phyloP scores from a whole-genome alignment of 1,140 invertebrate genomes.

The Lasaia peninsularis region DNA sequence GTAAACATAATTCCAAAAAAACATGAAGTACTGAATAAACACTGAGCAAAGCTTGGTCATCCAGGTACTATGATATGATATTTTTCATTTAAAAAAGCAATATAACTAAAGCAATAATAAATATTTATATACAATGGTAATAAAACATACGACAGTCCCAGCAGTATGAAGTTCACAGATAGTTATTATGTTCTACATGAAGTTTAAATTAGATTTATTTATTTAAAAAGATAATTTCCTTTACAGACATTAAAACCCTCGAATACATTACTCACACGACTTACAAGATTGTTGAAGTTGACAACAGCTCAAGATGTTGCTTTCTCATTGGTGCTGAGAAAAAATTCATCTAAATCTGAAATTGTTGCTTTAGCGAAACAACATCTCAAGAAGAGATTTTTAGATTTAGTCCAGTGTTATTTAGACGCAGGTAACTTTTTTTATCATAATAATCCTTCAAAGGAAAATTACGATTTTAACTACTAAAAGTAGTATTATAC shows the following conservation, averaged over 20 bases:
- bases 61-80: too few relatives aligned
- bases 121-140: too few relatives aligned
- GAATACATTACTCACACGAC: slow-evolving; percentile 86
- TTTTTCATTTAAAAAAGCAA: too few relatives aligned
- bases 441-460: neutral
- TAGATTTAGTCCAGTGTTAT: slow-evolving; percentile 90
- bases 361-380: slow-evolving; percentile 84
- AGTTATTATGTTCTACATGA: too few relatives aligned
- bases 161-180: neutral
- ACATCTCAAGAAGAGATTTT: slow-evolving; percentile 89
- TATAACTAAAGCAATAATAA: too few relatives aligned
- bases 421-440: slow-evolving; percentile 80
- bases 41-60: too few relatives aligned
- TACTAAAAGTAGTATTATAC: too few relatives aligned
- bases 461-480: too few relatives aligned
- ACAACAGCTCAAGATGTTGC: slow-evolving; percentile 93
- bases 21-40: too few relatives aligned
- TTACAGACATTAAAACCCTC: slow-evolving; percentile 86
- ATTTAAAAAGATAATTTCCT: slow-evolving; percentile 4
- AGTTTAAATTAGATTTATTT: neutral
- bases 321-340: slow-evolving; percentile 89
- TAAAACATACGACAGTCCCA: too few relatives aligned
- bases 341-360: slow-evolving; percentile 87
- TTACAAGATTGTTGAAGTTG: slow-evolving; percentile 90
- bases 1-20: too few relatives aligned